phyloP scores from a whole-genome alignment of 1,140 invertebrate genomes.

The Euborellia annulipes region DNA sequence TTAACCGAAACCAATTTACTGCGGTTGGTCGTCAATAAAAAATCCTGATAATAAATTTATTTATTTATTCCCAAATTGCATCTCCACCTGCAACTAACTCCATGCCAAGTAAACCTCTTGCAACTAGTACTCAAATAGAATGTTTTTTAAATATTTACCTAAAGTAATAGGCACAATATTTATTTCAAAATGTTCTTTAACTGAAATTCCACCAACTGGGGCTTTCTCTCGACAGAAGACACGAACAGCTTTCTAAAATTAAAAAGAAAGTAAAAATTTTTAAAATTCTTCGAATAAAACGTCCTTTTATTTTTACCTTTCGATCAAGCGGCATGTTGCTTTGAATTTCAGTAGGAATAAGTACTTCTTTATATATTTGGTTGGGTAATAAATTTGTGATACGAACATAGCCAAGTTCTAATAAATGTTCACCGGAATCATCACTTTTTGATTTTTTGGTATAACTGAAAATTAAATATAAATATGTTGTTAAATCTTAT shows the following conservation, averaged over 20 bases:
- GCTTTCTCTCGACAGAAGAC: conserved; percentile 82
- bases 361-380: conserved; percentile 83
- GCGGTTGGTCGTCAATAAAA: too few species aligned
- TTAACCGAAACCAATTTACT: too few species aligned
- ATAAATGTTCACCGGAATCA: conserved; percentile 89
- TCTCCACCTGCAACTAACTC: too few species aligned
- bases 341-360: conserved; percentile 73
- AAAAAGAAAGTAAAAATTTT: not conserved
- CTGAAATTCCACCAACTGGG: conserved; percentile 90
- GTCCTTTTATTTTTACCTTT: conserved; percentile 28
- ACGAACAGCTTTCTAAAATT: conserved; percentile 52
- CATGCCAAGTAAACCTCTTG: too few species aligned
- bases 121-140: too few species aligned
- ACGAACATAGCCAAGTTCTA: conserved; percentile 92
- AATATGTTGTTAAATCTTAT: conserved; percentile 2
- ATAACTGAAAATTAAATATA: conserved; percentile 40
- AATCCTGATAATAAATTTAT: too few species aligned
- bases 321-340: conserved; percentile 79
- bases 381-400: conserved; percentile 91
- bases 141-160: conserved; percentile 42
- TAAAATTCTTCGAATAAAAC: not conserved
- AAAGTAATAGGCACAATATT: conserved; percentile 88
- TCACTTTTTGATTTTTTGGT: conserved; percentile 93
- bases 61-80: too few species aligned
- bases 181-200: conserved; percentile 97